A percentile compares a stretch with the other conserved stretches of the same genome.
phyloP scores from a whole-genome alignment of 2,888 invertebrate species.

The Chrysolina americana region DNA sequence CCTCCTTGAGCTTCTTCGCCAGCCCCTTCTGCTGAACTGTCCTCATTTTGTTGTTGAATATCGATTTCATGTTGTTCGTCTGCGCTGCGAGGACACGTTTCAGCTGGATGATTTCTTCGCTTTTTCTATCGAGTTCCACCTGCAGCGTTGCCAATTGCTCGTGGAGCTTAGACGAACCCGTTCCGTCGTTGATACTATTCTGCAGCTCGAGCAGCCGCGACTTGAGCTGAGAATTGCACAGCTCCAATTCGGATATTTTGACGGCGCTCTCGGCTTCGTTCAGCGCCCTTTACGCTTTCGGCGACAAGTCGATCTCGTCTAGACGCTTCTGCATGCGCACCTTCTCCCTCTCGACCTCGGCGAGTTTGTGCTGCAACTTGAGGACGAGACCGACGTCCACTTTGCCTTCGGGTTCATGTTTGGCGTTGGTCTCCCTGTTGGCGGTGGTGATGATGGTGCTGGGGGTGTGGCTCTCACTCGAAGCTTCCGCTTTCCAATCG shows the following conservation, averaged over 20 bases:
- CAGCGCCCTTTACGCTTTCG: slow-evolving; percentile 65
- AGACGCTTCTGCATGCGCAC: slow-evolving; percentile 81
- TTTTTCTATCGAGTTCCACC: slow-evolving; percentile 86
- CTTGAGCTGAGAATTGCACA: slow-evolving; percentile 87
- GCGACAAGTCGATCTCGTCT: slow-evolving; percentile 67
- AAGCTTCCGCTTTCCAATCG: slow-evolving; percentile 72
- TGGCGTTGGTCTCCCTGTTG: slow-evolving; percentile 61
- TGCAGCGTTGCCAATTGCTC: slow-evolving; percentile 87
- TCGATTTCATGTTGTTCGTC: slow-evolving; percentile 76
- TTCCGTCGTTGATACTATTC: slow-evolving; percentile 76
- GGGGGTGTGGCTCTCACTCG: slow-evolving; percentile 57
- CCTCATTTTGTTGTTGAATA: slow-evolving; percentile 69
- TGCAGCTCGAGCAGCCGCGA: slow-evolving; percentile 83
- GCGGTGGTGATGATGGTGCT: slow-evolving; percentile 72
- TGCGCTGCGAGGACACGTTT: slow-evolving; percentile 87
- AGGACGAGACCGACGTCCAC: slow-evolving; percentile 80
- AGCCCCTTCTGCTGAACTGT: slow-evolving; percentile 71
- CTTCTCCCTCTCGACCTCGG: slow-evolving; percentile 80
- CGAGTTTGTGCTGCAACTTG: slow-evolving; percentile 83
- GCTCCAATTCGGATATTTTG: slow-evolving; percentile 86
- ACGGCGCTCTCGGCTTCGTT: slow-evolving; percentile 72
- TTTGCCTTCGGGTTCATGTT: slow-evolving; percentile 58
- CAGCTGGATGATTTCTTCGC: slow-evolving; percentile 92
- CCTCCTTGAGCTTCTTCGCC: slow-evolving; percentile 81
- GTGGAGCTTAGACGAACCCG: slow-evolving; percentile 71